Percentiles rank a stretch among this genome's conserved stretches.
phyloP scores from a whole-genome alignment of 2,797 vertebrate genomes.

The Ispidina lecontei region DNA sequence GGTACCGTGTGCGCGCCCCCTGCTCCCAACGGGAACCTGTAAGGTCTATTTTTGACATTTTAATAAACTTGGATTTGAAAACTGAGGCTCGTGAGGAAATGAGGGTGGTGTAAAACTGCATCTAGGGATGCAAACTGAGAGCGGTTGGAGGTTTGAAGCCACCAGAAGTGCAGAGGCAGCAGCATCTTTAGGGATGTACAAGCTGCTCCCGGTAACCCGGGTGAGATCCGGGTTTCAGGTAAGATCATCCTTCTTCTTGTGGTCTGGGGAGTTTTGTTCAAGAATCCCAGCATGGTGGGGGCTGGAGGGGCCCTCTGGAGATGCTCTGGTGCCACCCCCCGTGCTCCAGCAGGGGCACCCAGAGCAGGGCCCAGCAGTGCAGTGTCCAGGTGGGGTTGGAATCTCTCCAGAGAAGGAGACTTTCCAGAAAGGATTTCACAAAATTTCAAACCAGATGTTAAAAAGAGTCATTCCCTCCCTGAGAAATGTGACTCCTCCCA shows the following conservation, averaged over 20 bases:
- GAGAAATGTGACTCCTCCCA: too few species aligned
- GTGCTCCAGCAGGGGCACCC: background rate
- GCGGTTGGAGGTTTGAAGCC: background rate
- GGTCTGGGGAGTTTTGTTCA: background rate
- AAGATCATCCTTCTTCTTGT: background rate
- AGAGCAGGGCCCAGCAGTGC: background rate
- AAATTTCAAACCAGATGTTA: background rate
- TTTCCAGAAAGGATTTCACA: background rate
- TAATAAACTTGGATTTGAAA: slow-evolving; percentile 79
- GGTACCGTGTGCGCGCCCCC: slow-evolving; percentile 21
- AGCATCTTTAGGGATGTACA: background rate
- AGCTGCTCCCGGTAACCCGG: fast-evolving
- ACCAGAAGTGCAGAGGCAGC: background rate
- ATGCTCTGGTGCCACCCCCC: background rate
- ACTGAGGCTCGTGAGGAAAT: background rate
- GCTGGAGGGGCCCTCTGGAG: background rate
- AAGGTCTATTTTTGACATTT: slow-evolving; percentile 74
- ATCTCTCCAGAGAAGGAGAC: background rate
- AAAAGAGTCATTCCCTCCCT: too few species aligned
- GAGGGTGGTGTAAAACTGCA: background rate
- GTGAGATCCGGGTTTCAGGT: background rate
- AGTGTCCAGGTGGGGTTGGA: background rate
- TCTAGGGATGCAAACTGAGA: background rate
- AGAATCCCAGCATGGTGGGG: background rate
- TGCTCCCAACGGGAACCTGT: slow-evolving; percentile 41